phyloP scores from a whole-genome alignment of 2,888 invertebrate species.

The Gibbula magus region DNA sequence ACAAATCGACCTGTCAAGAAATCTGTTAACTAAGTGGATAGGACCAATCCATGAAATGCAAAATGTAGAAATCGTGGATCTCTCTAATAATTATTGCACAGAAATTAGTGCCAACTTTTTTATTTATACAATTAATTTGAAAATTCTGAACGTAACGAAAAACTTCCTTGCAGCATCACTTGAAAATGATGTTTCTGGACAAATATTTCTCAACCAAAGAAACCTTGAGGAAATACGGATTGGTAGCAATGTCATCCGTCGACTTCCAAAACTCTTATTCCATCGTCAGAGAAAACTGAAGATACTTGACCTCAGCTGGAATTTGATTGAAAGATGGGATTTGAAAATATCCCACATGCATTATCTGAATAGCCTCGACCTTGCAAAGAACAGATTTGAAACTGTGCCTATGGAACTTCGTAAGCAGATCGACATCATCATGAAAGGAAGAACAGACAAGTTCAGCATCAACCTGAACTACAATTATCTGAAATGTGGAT shows the following conservation, averaged over 20 bases:
- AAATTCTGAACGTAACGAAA: conserved; percentile 14
- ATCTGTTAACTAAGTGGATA: conserved; percentile 9
- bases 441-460: too few species aligned
- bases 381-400: too few species aligned
- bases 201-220: neutral
- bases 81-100: conserved; percentile 32
- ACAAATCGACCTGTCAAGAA: neutral
- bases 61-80: conserved; percentile 16
- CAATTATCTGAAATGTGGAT: too few species aligned
- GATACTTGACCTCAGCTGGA: conserved; percentile 28
- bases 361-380: conserved; percentile 28
- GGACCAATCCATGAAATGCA: conserved; percentile 25
- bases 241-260: conserved; percentile 31
- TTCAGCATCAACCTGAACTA: too few species aligned
- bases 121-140: neutral
- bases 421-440: too few species aligned
- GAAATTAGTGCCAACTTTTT: neutral
- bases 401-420: too few species aligned
- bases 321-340: conserved; percentile 29
- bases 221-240: conserved; percentile 27
- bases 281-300: conserved; percentile 3
- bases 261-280: conserved; percentile 33
- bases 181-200: too few species aligned
- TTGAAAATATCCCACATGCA: conserved; percentile 27
- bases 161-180: conserved; percentile 29